Base-by-base conservation (phyloP, 1,140 invertebrate genomes). In the Plodia interpunctella region DNA sequence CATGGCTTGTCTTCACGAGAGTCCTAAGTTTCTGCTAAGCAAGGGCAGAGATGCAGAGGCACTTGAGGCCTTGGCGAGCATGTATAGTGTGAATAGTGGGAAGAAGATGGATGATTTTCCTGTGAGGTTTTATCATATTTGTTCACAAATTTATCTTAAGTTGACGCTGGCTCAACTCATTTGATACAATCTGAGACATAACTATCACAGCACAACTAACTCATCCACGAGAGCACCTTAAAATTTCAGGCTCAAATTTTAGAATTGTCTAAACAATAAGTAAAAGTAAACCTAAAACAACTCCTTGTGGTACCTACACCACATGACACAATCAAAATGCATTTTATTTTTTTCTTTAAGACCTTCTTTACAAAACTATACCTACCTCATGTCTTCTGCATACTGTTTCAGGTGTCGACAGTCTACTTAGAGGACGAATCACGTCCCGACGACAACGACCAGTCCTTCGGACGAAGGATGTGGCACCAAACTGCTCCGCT, bases 11-110 rank as follows among this genome's bases (percentile, higher is more conserved):
- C 90, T 94, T 57, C 91, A 93, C 11, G 80, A 80, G 58, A 92
- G 91, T 62, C 92, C 92, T 0, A 92, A 92, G 72, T 93, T 90
- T 64, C 75, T 92, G 3, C 78, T 93, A 15, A 85, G 80, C 21
- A 83, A 78, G 66, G 84, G 86, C 70, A 65, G 72, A 57, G 70
- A 88, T 21, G 66, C 79, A 0, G 76, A 80, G 13, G 80, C 89
- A 2, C 49, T 91, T 0, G 63, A 76, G 13, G 67, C 82, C 6
- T 58, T 90, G 51, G 74, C 59, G 35, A 55, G 49, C 25, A 86
- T 90, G 11, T 74, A 74, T 59, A 57, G 17, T 5, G 70, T 60
- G 55, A 90, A 90, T 62, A 72, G 57, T 9, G n/a, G 71, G 74
- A 28, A 63, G 55, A n/a, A n/a, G 3, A 49, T 63, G 5, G 68